Evolutionary conservation across 2,113 vertebrate genomes (phyloP).

Genomic region (Etia nguti): DNA sequence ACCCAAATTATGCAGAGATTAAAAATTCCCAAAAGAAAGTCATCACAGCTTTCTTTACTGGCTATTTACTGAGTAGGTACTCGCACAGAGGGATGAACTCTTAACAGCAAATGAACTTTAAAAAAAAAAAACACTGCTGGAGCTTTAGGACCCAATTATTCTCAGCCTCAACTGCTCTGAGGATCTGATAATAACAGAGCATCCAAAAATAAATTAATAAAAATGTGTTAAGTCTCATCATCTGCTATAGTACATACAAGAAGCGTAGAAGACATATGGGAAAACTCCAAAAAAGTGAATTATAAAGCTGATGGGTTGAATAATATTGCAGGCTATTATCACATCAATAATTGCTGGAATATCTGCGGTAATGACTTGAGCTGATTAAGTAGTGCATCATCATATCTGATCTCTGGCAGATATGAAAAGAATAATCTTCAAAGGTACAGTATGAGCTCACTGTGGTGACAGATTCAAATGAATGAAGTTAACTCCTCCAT

Average conservation of each 20-base stretch:
- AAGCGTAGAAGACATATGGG: not conserved
- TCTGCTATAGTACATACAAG: not conserved
- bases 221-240: not conserved
- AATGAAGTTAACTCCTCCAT: not conserved
- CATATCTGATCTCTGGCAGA: not conserved
- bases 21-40: not conserved
- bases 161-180: not conserved
- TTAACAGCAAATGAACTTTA: not conserved
- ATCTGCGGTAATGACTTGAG: not conserved
- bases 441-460: not conserved
- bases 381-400: not conserved
- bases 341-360: not conserved
- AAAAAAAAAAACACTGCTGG: not conserved
- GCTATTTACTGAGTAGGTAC: not conserved
- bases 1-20: not conserved
- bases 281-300: not conserved
- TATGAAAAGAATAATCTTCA: not conserved
- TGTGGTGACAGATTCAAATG: not conserved
- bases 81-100: not conserved
- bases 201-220: not conserved
- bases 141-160: constrained; percentile 24
- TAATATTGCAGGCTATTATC: not conserved
- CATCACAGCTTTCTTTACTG: not conserved
- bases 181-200: constrained; percentile 17
- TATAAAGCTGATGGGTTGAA: not conserved